phyloP scores from a whole-genome alignment of 2,888 invertebrate species.

The Melinaea marsaeus region DNA sequence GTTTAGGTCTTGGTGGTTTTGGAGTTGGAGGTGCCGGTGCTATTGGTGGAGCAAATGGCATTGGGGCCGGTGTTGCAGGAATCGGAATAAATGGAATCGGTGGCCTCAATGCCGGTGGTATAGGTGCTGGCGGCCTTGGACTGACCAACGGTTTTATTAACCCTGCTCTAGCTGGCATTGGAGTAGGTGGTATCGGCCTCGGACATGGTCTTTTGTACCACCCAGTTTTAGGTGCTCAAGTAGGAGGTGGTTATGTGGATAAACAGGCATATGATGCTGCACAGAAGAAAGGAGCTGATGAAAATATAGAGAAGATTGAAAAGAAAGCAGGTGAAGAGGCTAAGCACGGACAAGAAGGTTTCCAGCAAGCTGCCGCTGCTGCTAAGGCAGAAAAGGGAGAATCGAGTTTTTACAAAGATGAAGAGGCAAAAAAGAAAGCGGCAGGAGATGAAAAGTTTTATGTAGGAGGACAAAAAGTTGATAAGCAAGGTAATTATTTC shows the following conservation, averaged over 20 bases:
- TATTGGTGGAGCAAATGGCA: constrained; percentile 33
- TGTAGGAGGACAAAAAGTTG: constrained; percentile 76
- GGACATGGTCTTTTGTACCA: constrained; percentile 61
- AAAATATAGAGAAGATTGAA: constrained; percentile 73
- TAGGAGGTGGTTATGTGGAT: constrained; percentile 72
- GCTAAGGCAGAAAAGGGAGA: constrained; percentile 76
- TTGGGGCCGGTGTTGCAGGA: constrained; percentile 34
- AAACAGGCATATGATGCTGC: constrained; percentile 77
- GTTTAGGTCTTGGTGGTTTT: constrained; percentile 45
- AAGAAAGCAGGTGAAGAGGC: constrained; percentile 76
- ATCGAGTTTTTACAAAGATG: constrained; percentile 72
- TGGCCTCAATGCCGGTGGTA: constrained; percentile 33
- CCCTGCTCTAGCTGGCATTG: constrained; percentile 55
- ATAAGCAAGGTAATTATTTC: constrained; percentile 71
- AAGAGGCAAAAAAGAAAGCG: constrained; percentile 78
- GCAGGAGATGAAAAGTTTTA: constrained; percentile 79
- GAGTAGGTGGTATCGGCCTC: constrained; percentile 51
- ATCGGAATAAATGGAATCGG: constrained; percentile 39
- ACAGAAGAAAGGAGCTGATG: constrained; percentile 77
- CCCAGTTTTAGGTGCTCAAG: constrained; percentile 60
- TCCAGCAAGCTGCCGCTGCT: constrained; percentile 73
- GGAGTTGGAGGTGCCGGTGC: constrained; percentile 40
- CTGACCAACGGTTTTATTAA: constrained; percentile 56
- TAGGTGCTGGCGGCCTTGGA: constrained; percentile 47
- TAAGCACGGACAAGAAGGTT: constrained; percentile 78